A percentile compares a stretch with the other conserved stretches of the same genome.
Conservation (phyloP, 2,797 vertebrate genomes). For the Myotis daubentonii region DNA sequence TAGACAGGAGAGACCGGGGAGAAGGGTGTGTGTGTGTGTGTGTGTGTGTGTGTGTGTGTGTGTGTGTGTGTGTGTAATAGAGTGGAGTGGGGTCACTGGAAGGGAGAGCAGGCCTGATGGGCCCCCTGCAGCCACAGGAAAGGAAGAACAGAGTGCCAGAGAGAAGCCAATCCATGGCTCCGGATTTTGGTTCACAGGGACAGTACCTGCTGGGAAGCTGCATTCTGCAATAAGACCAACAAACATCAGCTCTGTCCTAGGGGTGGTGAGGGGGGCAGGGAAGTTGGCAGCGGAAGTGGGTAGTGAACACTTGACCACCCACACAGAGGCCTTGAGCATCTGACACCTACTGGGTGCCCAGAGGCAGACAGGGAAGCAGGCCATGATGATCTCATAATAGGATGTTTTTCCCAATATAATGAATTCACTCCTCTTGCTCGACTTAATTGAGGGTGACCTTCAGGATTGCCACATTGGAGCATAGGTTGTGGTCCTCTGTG, state of each 20-base stretch:
- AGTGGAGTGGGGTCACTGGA: rapidly evolving
- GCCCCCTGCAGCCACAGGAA: not conserved
- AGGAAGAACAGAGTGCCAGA: not conserved
- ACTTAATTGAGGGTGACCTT: not conserved
- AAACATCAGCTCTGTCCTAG: not conserved
- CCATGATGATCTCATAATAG: not conserved
- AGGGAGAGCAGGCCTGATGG: not conserved
- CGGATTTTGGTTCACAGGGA: not conserved
- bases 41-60: not conserved
- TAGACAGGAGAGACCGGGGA: not conserved
- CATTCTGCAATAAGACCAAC: not conserved
- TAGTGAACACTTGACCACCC: not conserved
- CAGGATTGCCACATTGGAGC: not conserved
- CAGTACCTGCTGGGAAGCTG: not conserved
- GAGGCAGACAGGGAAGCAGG: not conserved
- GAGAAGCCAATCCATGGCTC: not conserved
- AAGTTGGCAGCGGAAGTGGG: not conserved
- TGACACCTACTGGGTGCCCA: not conserved
- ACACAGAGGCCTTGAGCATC: not conserved
- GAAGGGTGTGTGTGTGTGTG: not conserved
- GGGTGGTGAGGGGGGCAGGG: not conserved
- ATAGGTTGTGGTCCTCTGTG: not conserved
- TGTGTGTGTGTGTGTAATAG: not conserved
- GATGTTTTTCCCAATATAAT: not conserved
- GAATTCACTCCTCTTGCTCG: not conserved